phyloP scores from a whole-genome alignment of 2,113 vertebrate species.

The Xerus inauris region DNA sequence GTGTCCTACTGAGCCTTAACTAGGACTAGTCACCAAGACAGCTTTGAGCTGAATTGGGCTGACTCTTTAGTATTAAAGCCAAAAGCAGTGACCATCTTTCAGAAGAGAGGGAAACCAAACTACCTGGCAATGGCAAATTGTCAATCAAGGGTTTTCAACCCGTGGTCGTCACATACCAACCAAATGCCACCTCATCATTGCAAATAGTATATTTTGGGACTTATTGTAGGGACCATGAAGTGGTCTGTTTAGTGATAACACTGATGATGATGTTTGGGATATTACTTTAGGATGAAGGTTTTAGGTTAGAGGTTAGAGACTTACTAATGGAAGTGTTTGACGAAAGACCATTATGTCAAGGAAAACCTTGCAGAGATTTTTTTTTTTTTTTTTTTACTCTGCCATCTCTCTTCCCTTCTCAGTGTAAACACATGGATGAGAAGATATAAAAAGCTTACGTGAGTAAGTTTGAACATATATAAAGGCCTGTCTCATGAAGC shows the following conservation, averaged over 20 bases:
- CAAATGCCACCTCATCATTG: not conserved
- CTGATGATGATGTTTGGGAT: not conserved
- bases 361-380: not conserved
- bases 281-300: not conserved
- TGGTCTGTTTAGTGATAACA: not conserved
- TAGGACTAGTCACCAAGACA: not conserved
- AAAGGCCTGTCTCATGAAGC: not conserved
- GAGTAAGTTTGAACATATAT: not conserved
- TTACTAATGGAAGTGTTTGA: not conserved
- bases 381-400: not conserved
- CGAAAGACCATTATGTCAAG: not conserved
- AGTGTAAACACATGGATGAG: not conserved
- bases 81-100: not conserved
- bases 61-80: not conserved
- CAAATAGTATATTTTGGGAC: not conserved
- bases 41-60: not conserved
- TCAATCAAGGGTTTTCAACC: not conserved
- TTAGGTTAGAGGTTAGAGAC: not conserved
- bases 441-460: not conserved
- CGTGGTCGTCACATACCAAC: not conserved
- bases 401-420: not conserved
- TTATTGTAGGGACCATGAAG: not conserved
- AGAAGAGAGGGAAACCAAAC: not conserved
- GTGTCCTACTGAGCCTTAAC: not conserved
- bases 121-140: not conserved